Base-by-base conservation (phyloP, 2,113 vertebrate species). In the Alectura lathami region DNA sequence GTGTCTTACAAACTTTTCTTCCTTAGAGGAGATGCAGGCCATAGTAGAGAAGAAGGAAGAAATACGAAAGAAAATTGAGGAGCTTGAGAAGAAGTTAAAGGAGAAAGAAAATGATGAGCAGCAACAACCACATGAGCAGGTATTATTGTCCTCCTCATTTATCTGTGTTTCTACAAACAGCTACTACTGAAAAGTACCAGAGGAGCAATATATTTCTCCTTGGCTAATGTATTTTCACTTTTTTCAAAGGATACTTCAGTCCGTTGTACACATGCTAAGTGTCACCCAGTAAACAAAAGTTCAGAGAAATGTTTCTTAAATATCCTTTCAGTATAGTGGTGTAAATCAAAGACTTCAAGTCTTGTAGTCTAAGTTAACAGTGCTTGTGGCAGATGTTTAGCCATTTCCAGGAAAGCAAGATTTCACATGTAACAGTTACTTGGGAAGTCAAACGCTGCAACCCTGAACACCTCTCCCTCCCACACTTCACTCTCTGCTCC, bases 21-120 rank as follows among this genome's bases (percentile, higher is more conserved):
- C 42, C 82, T 84, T 77, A 98, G 98, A 97, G 3, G 98, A 98
- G 83, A 94, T 98, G 22, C 86, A 97, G 89, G 97, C 94, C 83
- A 96, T 97, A 94, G 97, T 96, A 54, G 83, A 94, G 68, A 96
- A 97, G 69, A 98, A 97, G 91, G 96, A 96, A 89, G 97, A 98
- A 86, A 97, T 98, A 97, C 96, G 96, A 74, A 96, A 84, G 72
- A 95, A 97, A 93, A 98, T 98, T 83, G 97, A 98, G 70, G 98
- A 98, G 54, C 96, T 98, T 96, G 98, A 98, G 67, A 98, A 96
- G 66, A 96, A 96, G 38, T 83, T 98, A 24, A 98, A 97, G 82
- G 96, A 95, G 72, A 96, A 96, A 75, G 94, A 96, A 30, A 87
- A 83, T 40, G 60, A 68, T 40, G 91, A 88, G 29, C 92, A 95